phyloP scores from a whole-genome alignment of 2,113 vertebrate species.

The Notiomystis cincta region DNA sequence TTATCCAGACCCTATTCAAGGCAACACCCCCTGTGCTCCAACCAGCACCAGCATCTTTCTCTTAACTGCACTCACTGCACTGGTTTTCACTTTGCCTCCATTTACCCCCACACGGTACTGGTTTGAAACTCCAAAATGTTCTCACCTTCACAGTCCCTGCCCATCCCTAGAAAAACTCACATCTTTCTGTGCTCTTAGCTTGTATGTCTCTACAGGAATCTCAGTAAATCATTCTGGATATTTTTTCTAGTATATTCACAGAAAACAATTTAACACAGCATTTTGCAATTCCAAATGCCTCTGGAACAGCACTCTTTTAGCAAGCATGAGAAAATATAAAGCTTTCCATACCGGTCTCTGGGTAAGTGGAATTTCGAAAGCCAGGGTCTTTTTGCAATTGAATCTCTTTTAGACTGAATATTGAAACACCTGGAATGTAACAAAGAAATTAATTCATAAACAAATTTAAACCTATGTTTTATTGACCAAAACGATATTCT shows the following conservation, averaged over 20 bases:
- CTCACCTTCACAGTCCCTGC: neutral
- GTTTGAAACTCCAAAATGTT: neutral
- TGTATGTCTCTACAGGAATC: neutral
- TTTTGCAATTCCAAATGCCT: neutral
- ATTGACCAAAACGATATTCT: neutral
- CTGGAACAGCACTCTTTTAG: neutral
- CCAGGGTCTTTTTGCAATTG: constrained; percentile 97
- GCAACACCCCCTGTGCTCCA: neutral
- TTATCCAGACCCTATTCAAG: neutral
- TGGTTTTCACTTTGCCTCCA: neutral
- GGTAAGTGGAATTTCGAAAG: constrained; percentile 93
- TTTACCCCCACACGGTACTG: neutral
- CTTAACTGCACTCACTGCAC: neutral
- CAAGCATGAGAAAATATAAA: neutral
- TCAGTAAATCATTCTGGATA: neutral
- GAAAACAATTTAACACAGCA: neutral
- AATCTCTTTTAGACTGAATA: constrained; percentile 98
- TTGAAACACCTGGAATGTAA: constrained; percentile 83
- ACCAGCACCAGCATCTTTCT: neutral
- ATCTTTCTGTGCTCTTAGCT: neutral
- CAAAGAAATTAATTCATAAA: neutral
- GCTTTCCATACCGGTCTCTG: constrained; percentile 85
- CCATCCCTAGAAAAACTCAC: neutral
- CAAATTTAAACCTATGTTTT: neutral
- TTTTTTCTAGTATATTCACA: neutral